These are phyloP conservation scores for Formicarius rufipectus DNA, from an alignment of 2,113 vertebrate genomes.

Conservation along the genomic window DNA sequence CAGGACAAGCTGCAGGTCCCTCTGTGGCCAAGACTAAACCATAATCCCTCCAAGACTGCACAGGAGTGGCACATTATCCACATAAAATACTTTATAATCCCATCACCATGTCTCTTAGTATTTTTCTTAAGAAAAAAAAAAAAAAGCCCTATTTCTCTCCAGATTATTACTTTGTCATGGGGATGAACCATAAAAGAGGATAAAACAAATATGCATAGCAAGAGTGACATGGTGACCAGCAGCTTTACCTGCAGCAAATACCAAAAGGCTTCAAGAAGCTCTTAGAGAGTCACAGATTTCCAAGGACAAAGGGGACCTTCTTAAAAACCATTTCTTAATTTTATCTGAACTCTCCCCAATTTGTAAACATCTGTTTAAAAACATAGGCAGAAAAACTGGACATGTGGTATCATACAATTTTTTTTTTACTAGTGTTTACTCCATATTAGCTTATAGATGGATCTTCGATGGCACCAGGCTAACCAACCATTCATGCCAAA, in stretches of 20 bases:
- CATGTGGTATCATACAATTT: not conserved
- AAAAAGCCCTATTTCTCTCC: not conserved
- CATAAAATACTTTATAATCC: not conserved
- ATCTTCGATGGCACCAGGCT: not conserved
- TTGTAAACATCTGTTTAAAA: slow-evolving; percentile 8
- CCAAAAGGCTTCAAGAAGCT: not conserved
- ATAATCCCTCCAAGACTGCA: not conserved
- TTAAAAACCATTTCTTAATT: not conserved
- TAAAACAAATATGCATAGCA: not conserved
- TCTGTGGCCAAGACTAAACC: not conserved
- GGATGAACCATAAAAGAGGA: not conserved
- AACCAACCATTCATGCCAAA: not conserved
- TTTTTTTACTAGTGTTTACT: not conserved
- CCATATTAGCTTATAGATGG: not conserved
- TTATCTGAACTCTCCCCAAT: not conserved
- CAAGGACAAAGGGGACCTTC: not conserved
- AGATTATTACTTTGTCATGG: not conserved
- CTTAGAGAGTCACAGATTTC: not conserved
- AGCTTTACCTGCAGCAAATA: not conserved
- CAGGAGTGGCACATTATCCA: not conserved
- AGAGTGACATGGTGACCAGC: not conserved
- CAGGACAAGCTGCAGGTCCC: not conserved
- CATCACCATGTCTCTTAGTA: not conserved
- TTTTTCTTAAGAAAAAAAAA: not conserved
- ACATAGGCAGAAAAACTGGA: slow-evolving; percentile 1